These are phyloP conservation scores for Garra rufa DNA, from an alignment of 2,113 vertebrate species.

Conservation along the genomic window DNA sequence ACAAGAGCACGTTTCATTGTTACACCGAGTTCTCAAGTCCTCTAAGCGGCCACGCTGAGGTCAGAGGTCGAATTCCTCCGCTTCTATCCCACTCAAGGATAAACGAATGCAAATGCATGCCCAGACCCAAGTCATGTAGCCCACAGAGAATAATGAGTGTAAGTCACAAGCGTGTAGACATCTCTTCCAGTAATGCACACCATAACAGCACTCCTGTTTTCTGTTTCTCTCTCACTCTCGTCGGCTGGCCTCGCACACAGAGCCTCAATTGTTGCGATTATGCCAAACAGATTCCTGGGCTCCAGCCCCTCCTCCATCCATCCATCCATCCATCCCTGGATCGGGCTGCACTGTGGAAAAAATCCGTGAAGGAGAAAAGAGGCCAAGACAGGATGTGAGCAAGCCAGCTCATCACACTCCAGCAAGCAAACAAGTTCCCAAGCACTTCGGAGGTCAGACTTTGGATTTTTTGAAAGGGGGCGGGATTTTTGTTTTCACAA, in stretches of 20 bases:
- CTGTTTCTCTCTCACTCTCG: conserved; percentile 26
- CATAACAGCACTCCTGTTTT: not conserved
- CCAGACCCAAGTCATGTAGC: not conserved
- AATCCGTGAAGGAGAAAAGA: conserved; percentile 21
- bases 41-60: not conserved
- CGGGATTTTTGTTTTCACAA: not conserved
- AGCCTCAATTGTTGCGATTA: conserved; percentile 74
- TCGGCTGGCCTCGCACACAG: conserved; percentile 68
- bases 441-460: conserved; percentile 10
- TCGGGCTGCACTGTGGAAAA: conserved; percentile 25
- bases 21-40: conserved; percentile 23
- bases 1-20: conserved; percentile 29
- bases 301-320: conserved; percentile 46
- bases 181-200: conserved; percentile 40
- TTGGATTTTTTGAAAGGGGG: not conserved
- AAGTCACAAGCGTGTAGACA: not conserved
- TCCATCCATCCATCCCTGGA: conserved; percentile 25
- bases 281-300: conserved; percentile 73
- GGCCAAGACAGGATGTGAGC: conserved; percentile 40
- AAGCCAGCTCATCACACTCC: conserved; percentile 10
- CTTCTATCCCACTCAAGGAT: conserved; percentile 1
- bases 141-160: conserved; percentile 8
- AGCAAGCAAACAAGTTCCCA: conserved; percentile 32
- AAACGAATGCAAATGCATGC: conserved; percentile 1
- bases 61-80: conserved; percentile 14